Base-by-base conservation (phyloP, 2,797 vertebrate genomes). In the Bradypodion pumilum region DNA sequence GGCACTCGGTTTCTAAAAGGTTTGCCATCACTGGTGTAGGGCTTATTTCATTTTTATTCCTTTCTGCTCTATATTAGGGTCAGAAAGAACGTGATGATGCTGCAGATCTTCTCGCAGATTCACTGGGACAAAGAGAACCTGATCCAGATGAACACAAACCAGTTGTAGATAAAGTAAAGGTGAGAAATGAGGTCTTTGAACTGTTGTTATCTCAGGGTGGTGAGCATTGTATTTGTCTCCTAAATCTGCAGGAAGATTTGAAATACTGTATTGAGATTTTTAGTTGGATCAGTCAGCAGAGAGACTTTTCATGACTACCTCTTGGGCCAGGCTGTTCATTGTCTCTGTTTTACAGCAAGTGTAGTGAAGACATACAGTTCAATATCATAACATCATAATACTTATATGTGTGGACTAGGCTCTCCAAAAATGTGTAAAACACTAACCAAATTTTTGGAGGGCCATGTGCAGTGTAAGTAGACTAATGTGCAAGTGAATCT, bases 161-260 rank as follows among this genome's bases (percentile, higher is more conserved):
- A 0, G 0, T 95, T 74, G 94, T 95, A 69, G 96, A 96, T 90
- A 90, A 96, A 94, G 90, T 96, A 66, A 96, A 96, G 95, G 96
- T 97, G 92, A 89, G 21, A 76, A 77, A 78, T 75, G 27, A 37
- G 25, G 19, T 56, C 4, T 5, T 12, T 32, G 40, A 2, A 32
- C n/a, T 7, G 4, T 21, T 82, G n/a, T 7, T 6, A 74, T 63
- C 7, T 4, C 44, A 62, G n/a, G 23, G 42, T 60, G 74, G 19
- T 80, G 2, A 59, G n/a, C 37, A 66, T 46, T 25, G 35, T 44
- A n/a, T 23, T 29, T 12, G 13, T 35, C 37, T 60, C 23, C 13
- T 7, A 42, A 32, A 44, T 56, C 42, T 60, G 25, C 49, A 60
- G 6, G 46, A 3, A n/a, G 42, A 23, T 62, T 63, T 23, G 27